Evolutionary conservation across 2,888 invertebrate genomes (phyloP).

Genomic region (Tortrix viridana): DNA sequence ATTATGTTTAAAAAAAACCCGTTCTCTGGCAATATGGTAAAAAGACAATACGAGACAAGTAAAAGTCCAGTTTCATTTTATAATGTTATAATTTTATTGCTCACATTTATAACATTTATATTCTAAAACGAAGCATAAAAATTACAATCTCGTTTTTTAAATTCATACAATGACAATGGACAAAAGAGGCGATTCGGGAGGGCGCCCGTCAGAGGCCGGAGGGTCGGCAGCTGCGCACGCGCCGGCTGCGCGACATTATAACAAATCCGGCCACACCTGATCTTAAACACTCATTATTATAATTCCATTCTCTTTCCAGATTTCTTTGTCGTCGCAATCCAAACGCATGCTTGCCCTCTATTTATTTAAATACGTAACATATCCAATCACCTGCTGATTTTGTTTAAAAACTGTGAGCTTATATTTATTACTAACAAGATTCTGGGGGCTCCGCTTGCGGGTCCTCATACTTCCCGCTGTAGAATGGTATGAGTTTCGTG

Average conservation of each 20-base stretch:
- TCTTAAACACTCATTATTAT: conserved; percentile 73
- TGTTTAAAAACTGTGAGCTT: neutral
- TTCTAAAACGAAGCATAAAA: conserved; percentile 34
- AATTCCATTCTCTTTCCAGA: conserved; percentile 64
- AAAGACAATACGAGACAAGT: conserved; percentile 5
- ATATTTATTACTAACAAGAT: no score
- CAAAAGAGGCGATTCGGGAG: conserved; percentile 30
- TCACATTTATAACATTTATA: conserved; percentile 16
- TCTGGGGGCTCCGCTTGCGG: conserved; percentile 10
- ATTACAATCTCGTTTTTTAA: conserved; percentile 34
- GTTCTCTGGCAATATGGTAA: conserved; percentile 13
- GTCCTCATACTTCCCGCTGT: conserved; percentile 86
- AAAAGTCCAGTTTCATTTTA: conserved; percentile 31
- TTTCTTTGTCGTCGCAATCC: conserved; percentile 49
- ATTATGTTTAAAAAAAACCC: no score
- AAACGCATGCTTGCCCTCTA: conserved; percentile 51
- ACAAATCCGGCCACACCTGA: conserved; percentile 81
- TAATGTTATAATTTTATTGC: conserved; percentile 25
- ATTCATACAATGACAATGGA: conserved; percentile 35
- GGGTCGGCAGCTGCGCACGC: conserved; percentile 74
- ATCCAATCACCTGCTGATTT: conserved; percentile 31
- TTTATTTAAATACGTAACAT: conserved; percentile 43
- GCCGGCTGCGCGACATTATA: conserved; percentile 78
- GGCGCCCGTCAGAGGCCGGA: conserved; percentile 52
- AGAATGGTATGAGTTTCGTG: conserved; percentile 88